phyloP scores from a whole-genome alignment of 2,888 invertebrate genomes.

The Neoascia interrupta region DNA sequence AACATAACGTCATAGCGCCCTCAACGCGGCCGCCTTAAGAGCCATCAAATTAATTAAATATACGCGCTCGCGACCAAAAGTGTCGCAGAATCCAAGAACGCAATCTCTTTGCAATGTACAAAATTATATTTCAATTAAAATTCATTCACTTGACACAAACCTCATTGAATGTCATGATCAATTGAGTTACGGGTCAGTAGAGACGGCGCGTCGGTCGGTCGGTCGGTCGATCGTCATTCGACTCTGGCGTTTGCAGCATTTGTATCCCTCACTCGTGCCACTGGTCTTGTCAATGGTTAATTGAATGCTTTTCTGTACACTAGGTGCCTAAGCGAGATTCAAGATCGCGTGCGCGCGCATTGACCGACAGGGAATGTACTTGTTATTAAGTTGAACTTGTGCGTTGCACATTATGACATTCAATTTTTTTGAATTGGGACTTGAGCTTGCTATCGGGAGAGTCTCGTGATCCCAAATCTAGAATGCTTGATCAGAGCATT shows the following conservation, averaged over 20 bases:
- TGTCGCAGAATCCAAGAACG: slow-evolving; percentile 13
- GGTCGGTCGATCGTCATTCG: slow-evolving; percentile 30
- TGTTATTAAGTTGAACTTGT: slow-evolving; percentile 63
- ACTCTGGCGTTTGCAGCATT: not conserved
- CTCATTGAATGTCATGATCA: slow-evolving; percentile 64
- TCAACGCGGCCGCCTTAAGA: too few species aligned
- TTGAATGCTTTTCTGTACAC: slow-evolving; percentile 11
- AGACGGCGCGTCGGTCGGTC: slow-evolving; percentile 17
- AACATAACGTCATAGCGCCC: too few species aligned
- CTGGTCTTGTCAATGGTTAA: slow-evolving; percentile 14
- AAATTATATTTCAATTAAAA: slow-evolving; percentile 41
- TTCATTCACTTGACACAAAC: slow-evolving; percentile 49
- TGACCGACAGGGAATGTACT: slow-evolving; percentile 39
- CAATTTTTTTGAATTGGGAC: slow-evolving; percentile 41
- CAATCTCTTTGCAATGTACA: slow-evolving; percentile 41
- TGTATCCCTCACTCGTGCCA: not conserved
- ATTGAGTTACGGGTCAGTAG: slow-evolving; percentile 61
- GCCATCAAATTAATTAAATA: too few species aligned
- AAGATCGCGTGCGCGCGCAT: slow-evolving; percentile 45
- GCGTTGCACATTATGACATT: slow-evolving; percentile 53
- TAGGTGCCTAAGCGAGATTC: slow-evolving; percentile 22
- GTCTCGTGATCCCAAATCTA: slow-evolving; percentile 43
- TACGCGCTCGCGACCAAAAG: not conserved
- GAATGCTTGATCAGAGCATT: slow-evolving; percentile 15
- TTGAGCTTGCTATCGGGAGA: not conserved